Percentiles rank a stretch among this genome's conserved stretches.
phyloP scores from a whole-genome alignment of 37 sponge, comb jelly and placozoan genomes.

The Theonella swinhoei region DNA sequence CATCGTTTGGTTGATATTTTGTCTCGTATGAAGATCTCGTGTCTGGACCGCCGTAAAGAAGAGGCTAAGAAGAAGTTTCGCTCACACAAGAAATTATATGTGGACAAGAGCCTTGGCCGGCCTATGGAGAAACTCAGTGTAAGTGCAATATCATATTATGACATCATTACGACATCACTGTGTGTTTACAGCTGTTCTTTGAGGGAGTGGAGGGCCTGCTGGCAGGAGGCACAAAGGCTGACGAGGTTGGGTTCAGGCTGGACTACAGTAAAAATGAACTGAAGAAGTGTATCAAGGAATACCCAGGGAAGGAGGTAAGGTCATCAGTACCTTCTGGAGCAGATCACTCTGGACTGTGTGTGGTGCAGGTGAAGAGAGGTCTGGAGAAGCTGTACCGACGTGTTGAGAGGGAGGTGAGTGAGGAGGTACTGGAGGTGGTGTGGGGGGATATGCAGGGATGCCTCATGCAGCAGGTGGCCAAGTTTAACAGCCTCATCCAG shows the following conservation, averaged over 20 bases:
- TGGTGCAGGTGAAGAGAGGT: constrained; percentile 80
- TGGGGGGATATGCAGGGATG: constrained; percentile 92
- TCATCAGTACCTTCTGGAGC: not conserved
- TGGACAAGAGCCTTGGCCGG: constrained; percentile 68
- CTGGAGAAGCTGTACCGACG: constrained; percentile 85
- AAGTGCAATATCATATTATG: constrained; percentile 21
- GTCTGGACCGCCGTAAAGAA: constrained; percentile 71
- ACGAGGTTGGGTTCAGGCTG: constrained; percentile 86
- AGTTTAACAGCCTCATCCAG: constrained; percentile 68
- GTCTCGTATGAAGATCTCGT: constrained; percentile 76
- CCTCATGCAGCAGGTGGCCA: constrained; percentile 74
- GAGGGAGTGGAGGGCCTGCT: constrained; percentile 84
- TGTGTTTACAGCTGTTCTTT: constrained; percentile 91
- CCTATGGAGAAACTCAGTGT: constrained; percentile 94
- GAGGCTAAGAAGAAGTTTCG: constrained; percentile 74
- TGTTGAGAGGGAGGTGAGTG: constrained; percentile 89
- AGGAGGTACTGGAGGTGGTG: constrained; percentile 83
- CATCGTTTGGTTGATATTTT: constrained; percentile 72
- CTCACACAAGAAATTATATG: constrained; percentile 68
- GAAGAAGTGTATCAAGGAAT: constrained; percentile 75
- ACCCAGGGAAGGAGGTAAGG: constrained; percentile 91
- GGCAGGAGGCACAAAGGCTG: constrained; percentile 77
- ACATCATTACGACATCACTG: not conserved
- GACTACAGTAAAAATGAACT: constrained; percentile 80
- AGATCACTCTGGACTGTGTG: not conserved